Conservation (phyloP, 1,140 invertebrate species). For the Brachionus sp. region DNA sequence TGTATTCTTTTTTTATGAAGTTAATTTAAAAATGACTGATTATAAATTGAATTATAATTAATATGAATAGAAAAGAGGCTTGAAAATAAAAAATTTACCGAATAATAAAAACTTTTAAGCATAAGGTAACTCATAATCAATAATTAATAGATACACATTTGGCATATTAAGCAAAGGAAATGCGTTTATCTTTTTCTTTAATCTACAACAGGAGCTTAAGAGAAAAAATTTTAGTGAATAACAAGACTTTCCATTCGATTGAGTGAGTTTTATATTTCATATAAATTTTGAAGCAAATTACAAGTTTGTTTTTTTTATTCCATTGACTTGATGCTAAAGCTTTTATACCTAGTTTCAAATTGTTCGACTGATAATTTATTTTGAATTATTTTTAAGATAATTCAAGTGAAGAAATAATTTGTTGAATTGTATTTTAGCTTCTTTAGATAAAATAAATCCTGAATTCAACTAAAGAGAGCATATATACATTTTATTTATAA, state of each 20-base stretch:
- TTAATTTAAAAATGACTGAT: background rate
- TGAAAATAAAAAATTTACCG: background rate
- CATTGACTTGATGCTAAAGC: background rate
- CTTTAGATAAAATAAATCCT: background rate
- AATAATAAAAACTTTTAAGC: constrained; percentile 19
- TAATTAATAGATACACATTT: constrained; percentile 36
- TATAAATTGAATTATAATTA: background rate
- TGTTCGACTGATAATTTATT: constrained; percentile 9
- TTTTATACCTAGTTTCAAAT: background rate
- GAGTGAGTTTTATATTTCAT: constrained; percentile 6
- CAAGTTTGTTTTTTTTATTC: background rate
- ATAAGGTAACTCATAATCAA: constrained; percentile 12
- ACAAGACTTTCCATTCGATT: background rate
- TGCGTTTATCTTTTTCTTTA: background rate
- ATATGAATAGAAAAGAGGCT: background rate
- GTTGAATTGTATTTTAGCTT: background rate
- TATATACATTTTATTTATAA: background rate
- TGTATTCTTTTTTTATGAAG: background rate
- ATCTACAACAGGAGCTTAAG: background rate
- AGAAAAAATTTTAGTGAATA: background rate
- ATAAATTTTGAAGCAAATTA: background rate
- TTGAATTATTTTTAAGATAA: constrained; percentile 39
- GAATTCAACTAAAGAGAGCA: background rate
- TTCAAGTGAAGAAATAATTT: constrained; percentile 35
- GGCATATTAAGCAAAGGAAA: constrained; percentile 23